Evolutionary conservation across 92 coral and sea anemone genomes (phyloP).

Genomic region (Actinernus sp.): DNA sequence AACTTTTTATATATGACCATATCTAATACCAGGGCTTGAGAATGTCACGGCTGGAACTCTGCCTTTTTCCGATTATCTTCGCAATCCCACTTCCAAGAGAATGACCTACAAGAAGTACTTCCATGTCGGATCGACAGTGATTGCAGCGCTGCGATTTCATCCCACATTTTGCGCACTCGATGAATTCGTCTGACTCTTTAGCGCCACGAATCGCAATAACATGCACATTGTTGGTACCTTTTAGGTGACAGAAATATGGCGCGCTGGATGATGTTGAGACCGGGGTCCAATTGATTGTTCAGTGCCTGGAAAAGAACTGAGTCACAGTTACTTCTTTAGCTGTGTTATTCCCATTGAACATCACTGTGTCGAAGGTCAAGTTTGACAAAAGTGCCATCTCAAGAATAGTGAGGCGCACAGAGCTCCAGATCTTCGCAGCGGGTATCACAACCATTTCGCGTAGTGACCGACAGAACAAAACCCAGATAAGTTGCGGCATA

Average conservation of each 20-base stretch:
- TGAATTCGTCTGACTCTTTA: slow-evolving; percentile 28
- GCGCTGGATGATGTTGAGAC: neutral
- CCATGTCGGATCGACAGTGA: slow-evolving; percentile 19
- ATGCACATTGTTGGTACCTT: slow-evolving; percentile 15
- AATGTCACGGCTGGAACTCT: slow-evolving; percentile 48
- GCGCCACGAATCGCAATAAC: slow-evolving; percentile 65
- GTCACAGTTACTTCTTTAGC: slow-evolving; percentile 5
- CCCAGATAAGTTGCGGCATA: too few species aligned
- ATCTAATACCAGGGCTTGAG: slow-evolving; percentile 64
- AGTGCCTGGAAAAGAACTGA: slow-evolving; percentile 26
- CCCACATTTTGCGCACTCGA: slow-evolving; percentile 60
- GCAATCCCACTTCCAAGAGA: slow-evolving; percentile 81
- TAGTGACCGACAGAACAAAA: too few species aligned
- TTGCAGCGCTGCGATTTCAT: slow-evolving; percentile 57
- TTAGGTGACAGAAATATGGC: slow-evolving; percentile 51
- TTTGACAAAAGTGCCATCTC: slow-evolving; percentile 65
- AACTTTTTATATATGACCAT: slow-evolving; percentile 51
- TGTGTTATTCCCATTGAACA: neutral
- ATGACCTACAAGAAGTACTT: slow-evolving; percentile 61
- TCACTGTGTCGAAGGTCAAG: slow-evolving; percentile 30
- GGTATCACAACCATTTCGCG: neutral
- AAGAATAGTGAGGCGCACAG: slow-evolving; percentile 31
- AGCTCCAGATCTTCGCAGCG: slow-evolving; percentile 69
- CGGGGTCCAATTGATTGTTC: slow-evolving; percentile 43
- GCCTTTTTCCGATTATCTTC: slow-evolving; percentile 71